Percentiles rank a stretch among this genome's conserved stretches.
These are phyloP conservation scores for Sebastes hubbsi DNA, from an alignment of 2,797 vertebrate genomes.

Conservation along the genomic window DNA sequence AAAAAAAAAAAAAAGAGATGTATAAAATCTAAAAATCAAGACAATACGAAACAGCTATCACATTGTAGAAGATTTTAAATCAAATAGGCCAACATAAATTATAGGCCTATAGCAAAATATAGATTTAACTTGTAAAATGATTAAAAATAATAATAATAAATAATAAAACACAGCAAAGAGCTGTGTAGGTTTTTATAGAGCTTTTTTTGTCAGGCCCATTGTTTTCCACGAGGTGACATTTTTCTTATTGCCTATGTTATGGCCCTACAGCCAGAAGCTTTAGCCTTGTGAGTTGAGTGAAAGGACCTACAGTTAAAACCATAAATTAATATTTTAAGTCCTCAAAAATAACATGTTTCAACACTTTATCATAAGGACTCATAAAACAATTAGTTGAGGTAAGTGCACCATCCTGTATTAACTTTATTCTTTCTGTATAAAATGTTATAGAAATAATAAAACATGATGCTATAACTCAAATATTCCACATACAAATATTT, in stretches of 20 bases:
- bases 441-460: not conserved
- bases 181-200: not conserved
- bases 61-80: not conserved
- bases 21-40: not conserved
- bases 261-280: not conserved
- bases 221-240: not conserved
- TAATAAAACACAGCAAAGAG: not conserved
- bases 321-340: not conserved
- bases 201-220: not conserved
- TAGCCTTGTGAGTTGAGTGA: not conserved
- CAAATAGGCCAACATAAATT: not conserved
- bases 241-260: not conserved
- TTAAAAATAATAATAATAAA: not conserved
- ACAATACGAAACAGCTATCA: not conserved
- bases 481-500: not conserved
- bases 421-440: not conserved
- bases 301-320: not conserved
- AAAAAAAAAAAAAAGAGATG: not conserved
- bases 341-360: not conserved
- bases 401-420: not conserved
- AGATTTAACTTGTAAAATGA: not conserved
- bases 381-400: not conserved
- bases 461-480: not conserved
- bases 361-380: not conserved
- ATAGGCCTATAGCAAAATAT: not conserved